Evolutionary conservation across 2,113 vertebrate genomes (phyloP).

Genomic region (Petrocephalus microphthalmus): DNA sequence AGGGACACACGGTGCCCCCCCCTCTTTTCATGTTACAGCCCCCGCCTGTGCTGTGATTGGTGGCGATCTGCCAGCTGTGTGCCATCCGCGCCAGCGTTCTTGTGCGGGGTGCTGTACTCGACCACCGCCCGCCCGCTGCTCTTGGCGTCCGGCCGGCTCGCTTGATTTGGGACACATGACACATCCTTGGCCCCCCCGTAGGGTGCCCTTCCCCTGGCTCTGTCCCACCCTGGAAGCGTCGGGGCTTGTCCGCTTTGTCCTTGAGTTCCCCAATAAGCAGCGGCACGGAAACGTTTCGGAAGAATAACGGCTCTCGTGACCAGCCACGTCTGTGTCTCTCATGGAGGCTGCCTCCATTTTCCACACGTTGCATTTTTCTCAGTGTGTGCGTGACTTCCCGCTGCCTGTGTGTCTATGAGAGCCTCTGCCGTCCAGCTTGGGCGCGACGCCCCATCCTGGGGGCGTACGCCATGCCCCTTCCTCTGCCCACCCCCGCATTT

Average conservation of each 20-base stretch:
- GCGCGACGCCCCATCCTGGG: neutral
- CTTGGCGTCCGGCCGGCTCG: neutral
- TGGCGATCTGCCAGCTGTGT: neutral
- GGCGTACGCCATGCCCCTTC: neutral
- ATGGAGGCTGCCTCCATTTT: neutral
- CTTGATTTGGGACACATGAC: neutral
- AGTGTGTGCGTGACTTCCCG: neutral
- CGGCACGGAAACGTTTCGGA: neutral
- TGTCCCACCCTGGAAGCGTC: neutral
- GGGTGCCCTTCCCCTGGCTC: neutral
- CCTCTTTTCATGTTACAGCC: neutral
- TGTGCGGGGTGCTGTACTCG: neutral
- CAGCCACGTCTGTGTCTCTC: neutral
- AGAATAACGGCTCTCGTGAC: neutral
- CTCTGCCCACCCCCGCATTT: neutral
- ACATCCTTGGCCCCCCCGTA: neutral
- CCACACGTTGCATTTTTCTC: neutral
- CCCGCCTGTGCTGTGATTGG: neutral
- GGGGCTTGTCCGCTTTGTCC: neutral
- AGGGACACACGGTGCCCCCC: neutral
- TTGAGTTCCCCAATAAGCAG: neutral
- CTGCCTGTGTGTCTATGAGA: neutral
- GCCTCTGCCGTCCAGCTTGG: neutral
- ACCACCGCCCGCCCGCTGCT: neutral
- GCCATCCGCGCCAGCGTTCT: neutral